These are phyloP conservation scores for Cydia fagiglandana DNA, from an alignment of 1,140 invertebrate genomes.

Conservation along the genomic window DNA sequence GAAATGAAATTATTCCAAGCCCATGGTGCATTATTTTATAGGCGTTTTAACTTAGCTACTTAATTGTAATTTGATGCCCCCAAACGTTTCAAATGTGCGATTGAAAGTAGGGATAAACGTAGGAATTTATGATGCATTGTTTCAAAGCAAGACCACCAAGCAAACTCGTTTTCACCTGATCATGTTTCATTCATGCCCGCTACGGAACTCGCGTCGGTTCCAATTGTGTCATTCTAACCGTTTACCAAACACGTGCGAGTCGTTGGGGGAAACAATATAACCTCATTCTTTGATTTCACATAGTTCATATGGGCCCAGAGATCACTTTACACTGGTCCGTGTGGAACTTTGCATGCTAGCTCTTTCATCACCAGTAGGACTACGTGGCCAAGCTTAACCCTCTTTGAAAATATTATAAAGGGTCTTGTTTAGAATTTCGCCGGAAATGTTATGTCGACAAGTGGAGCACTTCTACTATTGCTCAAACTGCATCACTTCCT, in stretches of 20 bases:
- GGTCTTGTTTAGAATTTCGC: neutral
- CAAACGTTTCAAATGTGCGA: constrained; percentile 9
- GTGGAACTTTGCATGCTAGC: neutral
- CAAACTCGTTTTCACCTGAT: constrained; percentile 45
- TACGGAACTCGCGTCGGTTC: neutral
- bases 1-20: neutral
- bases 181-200: constrained; percentile 41
- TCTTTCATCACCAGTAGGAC: neutral
- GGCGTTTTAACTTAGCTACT: neutral
- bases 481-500: too few species aligned
- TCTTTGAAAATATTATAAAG: neutral
- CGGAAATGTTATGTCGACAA: neutral
- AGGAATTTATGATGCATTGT: constrained; percentile 45
- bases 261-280: neutral
- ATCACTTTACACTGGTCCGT: neutral
- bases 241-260: neutral
- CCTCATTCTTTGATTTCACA: too few species aligned
- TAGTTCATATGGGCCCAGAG: neutral
- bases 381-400: neutral
- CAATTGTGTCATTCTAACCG: neutral
- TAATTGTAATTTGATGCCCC: constrained; percentile 11
- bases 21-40: neutral
- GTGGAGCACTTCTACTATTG: neutral
- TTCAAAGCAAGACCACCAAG: constrained; percentile 35
- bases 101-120: neutral